Conservation (phyloP, 1,140 invertebrate genomes). For the Macrocentrus cingulum region DNA sequence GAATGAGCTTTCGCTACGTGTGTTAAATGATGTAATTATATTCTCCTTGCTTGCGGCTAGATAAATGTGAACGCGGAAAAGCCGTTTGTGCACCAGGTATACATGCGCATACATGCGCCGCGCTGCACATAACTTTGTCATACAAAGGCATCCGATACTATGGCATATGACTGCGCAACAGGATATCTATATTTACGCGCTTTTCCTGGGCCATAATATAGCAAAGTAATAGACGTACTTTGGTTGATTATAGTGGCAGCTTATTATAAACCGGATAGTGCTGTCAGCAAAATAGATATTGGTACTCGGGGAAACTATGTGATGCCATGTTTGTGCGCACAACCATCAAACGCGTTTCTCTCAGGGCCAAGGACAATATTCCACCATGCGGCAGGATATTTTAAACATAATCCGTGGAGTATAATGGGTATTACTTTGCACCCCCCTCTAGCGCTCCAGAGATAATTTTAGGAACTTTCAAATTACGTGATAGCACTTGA, state of each 20-base stretch:
- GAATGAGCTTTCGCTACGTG: constrained; percentile 22
- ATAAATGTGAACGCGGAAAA: constrained; percentile 5
- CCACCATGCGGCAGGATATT: not conserved
- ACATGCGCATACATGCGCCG: constrained; percentile 14
- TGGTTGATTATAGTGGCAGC: constrained; percentile 45
- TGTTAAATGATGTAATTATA: constrained; percentile 43
- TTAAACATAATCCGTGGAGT: constrained; percentile 13
- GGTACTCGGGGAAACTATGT: too few relatives aligned
- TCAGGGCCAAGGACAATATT: constrained; percentile 24
- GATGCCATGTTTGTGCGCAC: not conserved
- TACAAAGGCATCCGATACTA: constrained; percentile 21
- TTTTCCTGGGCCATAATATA: constrained; percentile 34
- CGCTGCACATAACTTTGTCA: too few relatives aligned
- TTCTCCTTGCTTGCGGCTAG: constrained; percentile 30
- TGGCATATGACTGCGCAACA: constrained; percentile 23
- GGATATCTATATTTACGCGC: constrained; percentile 34
- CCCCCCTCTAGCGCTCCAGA: constrained; percentile 4
- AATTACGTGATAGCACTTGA: too few relatives aligned
- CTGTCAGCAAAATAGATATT: constrained; percentile 9
- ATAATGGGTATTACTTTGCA: constrained; percentile 19
- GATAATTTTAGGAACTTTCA: constrained; percentile 1
- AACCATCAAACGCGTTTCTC: not conserved
- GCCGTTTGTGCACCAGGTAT: constrained; percentile 5
- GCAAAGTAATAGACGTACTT: constrained; percentile 39
- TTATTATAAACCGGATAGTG: constrained; percentile 36